Evolutionary conservation across 2,113 vertebrate genomes (phyloP).

Genomic region (Ardeotis arabs): DNA sequence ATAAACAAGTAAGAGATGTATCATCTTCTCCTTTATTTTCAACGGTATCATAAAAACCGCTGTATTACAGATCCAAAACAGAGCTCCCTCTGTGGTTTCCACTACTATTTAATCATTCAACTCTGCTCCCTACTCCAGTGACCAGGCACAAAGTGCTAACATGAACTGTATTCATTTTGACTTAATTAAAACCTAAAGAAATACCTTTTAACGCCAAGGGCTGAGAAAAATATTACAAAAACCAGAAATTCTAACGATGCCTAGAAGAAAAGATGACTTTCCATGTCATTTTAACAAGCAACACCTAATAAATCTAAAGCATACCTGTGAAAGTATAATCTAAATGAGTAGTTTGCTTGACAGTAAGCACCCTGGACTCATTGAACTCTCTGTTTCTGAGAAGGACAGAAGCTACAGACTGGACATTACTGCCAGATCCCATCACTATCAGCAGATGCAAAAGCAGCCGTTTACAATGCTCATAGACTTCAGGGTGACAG

Average conservation of each 20-base stretch:
- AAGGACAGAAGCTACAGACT: slow-evolving; percentile 90
- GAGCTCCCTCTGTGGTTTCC: not conserved
- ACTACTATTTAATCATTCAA: not conserved
- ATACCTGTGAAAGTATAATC: slow-evolving; percentile 94
- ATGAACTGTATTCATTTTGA: not conserved
- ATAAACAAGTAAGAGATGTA: not conserved
- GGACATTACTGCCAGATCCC: slow-evolving; percentile 88
- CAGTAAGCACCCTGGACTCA: slow-evolving; percentile 91
- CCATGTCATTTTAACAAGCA: not conserved
- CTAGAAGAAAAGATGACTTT: not conserved
- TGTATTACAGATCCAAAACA: not conserved
- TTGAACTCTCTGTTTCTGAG: slow-evolving; percentile 95
- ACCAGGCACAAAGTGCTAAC: not conserved
- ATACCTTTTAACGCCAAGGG: not conserved
- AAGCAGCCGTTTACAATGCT: slow-evolving; percentile 95
- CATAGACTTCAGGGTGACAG: slow-evolving; percentile 96
- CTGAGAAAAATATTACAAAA: not conserved
- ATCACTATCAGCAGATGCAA: slow-evolving; percentile 93
- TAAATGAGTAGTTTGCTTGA: slow-evolving; percentile 84
- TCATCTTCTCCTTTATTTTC: not conserved
- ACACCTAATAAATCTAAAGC: not conserved
- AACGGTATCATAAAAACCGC: not conserved
- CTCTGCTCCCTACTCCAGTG: not conserved
- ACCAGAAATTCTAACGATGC: not conserved
- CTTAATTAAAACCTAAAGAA: not conserved